A percentile compares a stretch with the other conserved stretches of the same genome.
phyloP scores from a whole-genome alignment of 92 coral and sea anemone species.

The Porites lobata region DNA sequence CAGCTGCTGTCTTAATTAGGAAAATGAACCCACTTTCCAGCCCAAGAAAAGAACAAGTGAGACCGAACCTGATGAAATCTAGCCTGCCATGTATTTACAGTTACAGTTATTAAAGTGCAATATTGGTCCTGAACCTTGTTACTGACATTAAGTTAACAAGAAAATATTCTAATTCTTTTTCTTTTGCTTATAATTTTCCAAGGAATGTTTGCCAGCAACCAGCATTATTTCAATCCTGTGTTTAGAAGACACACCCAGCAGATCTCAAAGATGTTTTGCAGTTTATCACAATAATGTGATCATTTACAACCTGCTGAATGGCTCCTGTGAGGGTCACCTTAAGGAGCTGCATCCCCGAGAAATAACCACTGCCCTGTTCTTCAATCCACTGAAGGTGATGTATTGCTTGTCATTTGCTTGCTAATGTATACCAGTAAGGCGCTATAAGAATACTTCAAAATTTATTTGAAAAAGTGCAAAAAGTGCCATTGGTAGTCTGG shows the following conservation, averaged over 20 bases:
- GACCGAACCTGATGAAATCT: no score
- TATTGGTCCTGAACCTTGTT: neutral
- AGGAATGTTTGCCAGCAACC: slow-evolving; percentile 82
- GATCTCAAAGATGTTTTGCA: slow-evolving; percentile 93
- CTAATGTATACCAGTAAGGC: no score
- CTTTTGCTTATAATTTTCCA: neutral
- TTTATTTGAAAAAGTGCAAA: no score
- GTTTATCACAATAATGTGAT: slow-evolving; percentile 84
- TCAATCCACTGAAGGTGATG: slow-evolving; percentile 93
- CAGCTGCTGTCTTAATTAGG: no score
- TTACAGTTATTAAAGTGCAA: no score
- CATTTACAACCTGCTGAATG: slow-evolving; percentile 80
- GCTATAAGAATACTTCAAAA: no score
- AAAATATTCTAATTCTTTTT: no score
- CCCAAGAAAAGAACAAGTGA: no score
- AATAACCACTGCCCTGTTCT: slow-evolving; percentile 87
- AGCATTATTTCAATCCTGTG: slow-evolving; percentile 77
- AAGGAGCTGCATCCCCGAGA: slow-evolving; percentile 93
- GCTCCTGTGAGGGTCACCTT: slow-evolving; percentile 81
- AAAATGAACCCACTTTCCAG: no score
- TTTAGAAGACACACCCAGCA: slow-evolving; percentile 92
- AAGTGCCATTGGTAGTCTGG: no score
- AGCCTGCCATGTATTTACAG: no score
- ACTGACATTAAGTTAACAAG: neutral
- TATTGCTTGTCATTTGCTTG: no score